These are phyloP conservation scores for Sisyra nigra DNA, from an alignment of 2,888 invertebrate genomes.

Conservation along the genomic window DNA sequence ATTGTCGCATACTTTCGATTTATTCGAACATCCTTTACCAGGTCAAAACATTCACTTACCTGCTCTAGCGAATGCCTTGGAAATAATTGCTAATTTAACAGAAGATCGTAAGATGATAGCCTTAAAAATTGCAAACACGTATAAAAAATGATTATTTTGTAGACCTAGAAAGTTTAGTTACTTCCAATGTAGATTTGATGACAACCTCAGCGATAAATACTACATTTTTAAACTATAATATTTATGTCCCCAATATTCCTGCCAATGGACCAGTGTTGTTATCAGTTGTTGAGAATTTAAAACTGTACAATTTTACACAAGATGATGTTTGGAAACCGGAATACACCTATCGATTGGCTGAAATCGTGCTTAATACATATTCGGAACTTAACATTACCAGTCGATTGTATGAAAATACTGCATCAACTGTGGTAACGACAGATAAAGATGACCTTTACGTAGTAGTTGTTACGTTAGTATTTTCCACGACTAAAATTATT, in stretches of 20 bases:
- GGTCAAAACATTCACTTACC: slow-evolving; percentile 30
- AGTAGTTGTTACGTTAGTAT: slow-evolving; percentile 46
- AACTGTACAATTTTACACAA: slow-evolving; percentile 19
- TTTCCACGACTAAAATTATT: slow-evolving; percentile 8
- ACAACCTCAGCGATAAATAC: slow-evolving; percentile 17
- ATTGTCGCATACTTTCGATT: slow-evolving; percentile 22
- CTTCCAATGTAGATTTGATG: slow-evolving; percentile 11
- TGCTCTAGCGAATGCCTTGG: slow-evolving; percentile 35
- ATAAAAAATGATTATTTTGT: slow-evolving; percentile 4
- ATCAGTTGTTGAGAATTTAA: slow-evolving; percentile 19
- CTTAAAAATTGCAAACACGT: neutral
- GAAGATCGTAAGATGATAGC: slow-evolving; percentile 19
- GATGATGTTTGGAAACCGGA: slow-evolving; percentile 15
- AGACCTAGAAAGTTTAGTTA: slow-evolving; percentile 7
- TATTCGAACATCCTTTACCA: slow-evolving; percentile 28
- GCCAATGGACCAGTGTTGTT: slow-evolving; percentile 21
- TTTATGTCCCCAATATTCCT: slow-evolving; percentile 22
- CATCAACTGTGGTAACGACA: slow-evolving; percentile 44
- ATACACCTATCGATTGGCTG: slow-evolving; percentile 19
- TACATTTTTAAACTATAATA: slow-evolving; percentile 20
- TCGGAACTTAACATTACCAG: slow-evolving; percentile 18
- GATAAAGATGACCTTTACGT: slow-evolving; percentile 51
- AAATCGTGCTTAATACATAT: slow-evolving; percentile 20
- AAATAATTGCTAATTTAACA: slow-evolving; percentile 31
- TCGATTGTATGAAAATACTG: slow-evolving; percentile 26